A percentile compares a stretch with the other conserved stretches of the same genome.
Conservation (phyloP, 1,140 invertebrate genomes). For the Saccostrea glomerata region DNA sequence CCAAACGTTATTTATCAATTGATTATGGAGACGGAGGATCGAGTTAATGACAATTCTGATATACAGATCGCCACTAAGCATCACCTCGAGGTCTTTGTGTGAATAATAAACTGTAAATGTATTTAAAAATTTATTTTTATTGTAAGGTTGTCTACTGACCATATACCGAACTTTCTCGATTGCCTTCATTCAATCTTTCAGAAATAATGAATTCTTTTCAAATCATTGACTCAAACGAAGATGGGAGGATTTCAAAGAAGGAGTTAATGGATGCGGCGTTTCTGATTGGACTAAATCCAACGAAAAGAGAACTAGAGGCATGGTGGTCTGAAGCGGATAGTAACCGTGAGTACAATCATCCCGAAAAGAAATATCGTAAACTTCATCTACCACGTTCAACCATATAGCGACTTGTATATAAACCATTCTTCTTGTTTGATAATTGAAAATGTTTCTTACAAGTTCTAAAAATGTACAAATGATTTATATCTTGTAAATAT, state of each 20-base stretch:
- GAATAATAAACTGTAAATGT: background rate
- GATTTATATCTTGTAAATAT: no score
- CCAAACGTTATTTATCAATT: no score
- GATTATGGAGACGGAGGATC: no score
- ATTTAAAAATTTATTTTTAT: background rate
- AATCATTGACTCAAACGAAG: constrained; percentile 23
- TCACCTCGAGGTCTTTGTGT: background rate
- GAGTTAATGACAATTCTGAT: background rate
- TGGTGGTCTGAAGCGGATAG: constrained; percentile 9
- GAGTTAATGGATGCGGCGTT: constrained; percentile 28
- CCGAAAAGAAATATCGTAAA: no score
- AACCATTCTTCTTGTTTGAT: no score
- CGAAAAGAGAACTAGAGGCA: background rate
- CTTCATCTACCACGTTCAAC: no score
- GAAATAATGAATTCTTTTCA: constrained; percentile 27
- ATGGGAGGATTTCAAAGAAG: constrained; percentile 32
- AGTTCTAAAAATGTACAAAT: no score
- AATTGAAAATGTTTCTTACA: no score
- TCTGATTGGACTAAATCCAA: constrained; percentile 32
- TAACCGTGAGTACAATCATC: background rate
- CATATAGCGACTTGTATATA: no score
- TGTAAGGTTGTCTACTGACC: background rate
- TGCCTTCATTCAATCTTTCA: background rate
- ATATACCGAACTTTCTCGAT: background rate
- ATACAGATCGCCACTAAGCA: background rate